Conservation (phyloP, 2,797 vertebrate genomes). For the Channa striata region DNA sequence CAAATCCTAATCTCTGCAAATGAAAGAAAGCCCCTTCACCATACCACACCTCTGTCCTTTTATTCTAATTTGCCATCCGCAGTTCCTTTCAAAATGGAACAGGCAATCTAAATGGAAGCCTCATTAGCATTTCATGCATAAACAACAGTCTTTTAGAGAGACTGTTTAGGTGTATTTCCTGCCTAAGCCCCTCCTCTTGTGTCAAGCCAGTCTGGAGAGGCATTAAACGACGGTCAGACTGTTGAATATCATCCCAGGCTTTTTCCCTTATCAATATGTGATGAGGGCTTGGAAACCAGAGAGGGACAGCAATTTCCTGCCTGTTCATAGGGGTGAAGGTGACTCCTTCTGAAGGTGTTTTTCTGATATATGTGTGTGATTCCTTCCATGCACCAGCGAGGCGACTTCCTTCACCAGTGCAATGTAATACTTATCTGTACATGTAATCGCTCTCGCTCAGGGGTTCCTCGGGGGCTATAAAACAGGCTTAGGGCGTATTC, state of each 20-base stretch:
- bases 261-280: constrained; percentile 74
- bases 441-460: constrained; percentile 63
- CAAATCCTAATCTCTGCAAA: constrained; percentile 46
- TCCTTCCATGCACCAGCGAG: constrained; percentile 14
- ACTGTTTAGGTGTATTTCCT: constrained; percentile 70
- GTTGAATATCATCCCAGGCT: constrained; percentile 57
- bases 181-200: constrained; percentile 59
- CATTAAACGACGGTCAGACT: constrained; percentile 51
- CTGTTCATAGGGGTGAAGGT: constrained; percentile 37
- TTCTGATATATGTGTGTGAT: constrained; percentile 14
- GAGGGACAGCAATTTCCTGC: constrained; percentile 61
- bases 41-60: constrained; percentile 32
- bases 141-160: constrained; percentile 68
- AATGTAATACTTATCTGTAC: constrained; percentile 55
- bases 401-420: constrained; percentile 49
- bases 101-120: constrained; percentile 61
- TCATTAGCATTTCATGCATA: constrained; percentile 81
- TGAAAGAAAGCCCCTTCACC: constrained; percentile 34
- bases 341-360: constrained; percentile 21
- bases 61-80: constrained; percentile 69
- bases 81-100: constrained; percentile 71
- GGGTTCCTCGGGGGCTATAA: constrained; percentile 66
- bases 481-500: constrained; percentile 56
- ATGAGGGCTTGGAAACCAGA: constrained; percentile 72
- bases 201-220: constrained; percentile 28